Evolutionary conservation across 1,140 invertebrate genomes (phyloP).

Genomic region (Drosophila bocqueti): DNA sequence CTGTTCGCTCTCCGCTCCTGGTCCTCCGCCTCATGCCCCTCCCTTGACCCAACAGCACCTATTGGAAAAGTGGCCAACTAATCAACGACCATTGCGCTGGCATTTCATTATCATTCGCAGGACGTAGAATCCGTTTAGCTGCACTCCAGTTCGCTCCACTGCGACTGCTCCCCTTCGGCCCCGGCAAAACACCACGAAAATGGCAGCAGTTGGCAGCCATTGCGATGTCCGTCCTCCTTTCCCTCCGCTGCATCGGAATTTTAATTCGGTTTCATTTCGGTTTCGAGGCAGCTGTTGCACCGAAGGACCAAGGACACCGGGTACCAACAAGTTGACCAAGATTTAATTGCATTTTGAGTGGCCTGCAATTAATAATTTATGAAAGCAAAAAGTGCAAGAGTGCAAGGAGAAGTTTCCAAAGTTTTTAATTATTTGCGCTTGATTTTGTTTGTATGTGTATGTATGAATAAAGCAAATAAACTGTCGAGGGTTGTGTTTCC

Average conservation of each 20-base stretch:
- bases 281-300: conserved; percentile 66
- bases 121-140: conserved; percentile 54
- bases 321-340: conserved; percentile 75
- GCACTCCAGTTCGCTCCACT: conserved; percentile 12
- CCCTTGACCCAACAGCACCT: conserved; percentile 5
- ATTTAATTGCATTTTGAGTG: conserved; percentile 83
- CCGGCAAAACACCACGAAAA: conserved; percentile 40
- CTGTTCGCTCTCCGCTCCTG: conserved; percentile 10
- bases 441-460: conserved; percentile 33
- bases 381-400: conserved; percentile 42
- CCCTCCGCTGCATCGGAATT: conserved; percentile 69
- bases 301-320: conserved; percentile 33
- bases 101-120: conserved; percentile 61
- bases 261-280: conserved; percentile 75
- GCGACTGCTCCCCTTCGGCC: background rate
- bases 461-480: conserved; percentile 14
- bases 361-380: conserved; percentile 77
- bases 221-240: conserved; percentile 5
- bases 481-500: background rate
- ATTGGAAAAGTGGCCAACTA: conserved; percentile 68
- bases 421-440: conserved; percentile 75
- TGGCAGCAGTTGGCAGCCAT: conserved; percentile 37
- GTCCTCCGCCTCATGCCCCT: background rate
- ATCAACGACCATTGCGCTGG: conserved; percentile 65
- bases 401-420: conserved; percentile 52